These are phyloP conservation scores for Geotrupes spiniger DNA, from an alignment of 2,888 invertebrate genomes.

Conservation along the genomic window DNA sequence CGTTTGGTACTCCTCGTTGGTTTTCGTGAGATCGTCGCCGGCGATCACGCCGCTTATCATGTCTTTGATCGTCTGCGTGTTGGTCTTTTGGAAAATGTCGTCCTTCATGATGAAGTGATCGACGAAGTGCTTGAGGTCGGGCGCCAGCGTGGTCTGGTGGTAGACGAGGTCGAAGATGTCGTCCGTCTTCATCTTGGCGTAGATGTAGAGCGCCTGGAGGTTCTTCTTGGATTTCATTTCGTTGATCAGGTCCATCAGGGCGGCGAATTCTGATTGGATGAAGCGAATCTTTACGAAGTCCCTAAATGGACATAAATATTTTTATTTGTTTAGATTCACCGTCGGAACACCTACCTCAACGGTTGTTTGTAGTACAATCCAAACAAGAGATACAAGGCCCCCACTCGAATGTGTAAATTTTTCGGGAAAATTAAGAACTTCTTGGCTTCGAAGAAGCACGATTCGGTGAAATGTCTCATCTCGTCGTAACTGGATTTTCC, in stretches of 20 bases:
- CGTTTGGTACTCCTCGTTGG: neutral
- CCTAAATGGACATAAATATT: conserved; percentile 24
- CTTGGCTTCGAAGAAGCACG: conserved; percentile 34
- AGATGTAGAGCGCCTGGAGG: conserved; percentile 35
- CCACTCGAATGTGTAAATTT: conserved; percentile 34
- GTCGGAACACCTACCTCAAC: conserved; percentile 36
- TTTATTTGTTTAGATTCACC: neutral
- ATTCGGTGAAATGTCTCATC: conserved; percentile 33
- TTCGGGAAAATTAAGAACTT: conserved; percentile 35
- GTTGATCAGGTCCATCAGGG: conserved; percentile 32
- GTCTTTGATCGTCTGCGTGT: neutral
- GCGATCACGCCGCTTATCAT: neutral
- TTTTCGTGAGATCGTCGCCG: neutral
- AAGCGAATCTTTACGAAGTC: conserved; percentile 38
- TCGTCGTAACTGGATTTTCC: conserved; percentile 31
- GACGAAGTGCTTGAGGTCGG: conserved; percentile 30
- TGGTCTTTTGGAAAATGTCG: neutral
- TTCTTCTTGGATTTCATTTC: conserved; percentile 27
- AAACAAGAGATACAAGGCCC: conserved; percentile 41
- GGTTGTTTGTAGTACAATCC: conserved; percentile 43
- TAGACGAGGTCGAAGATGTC: conserved; percentile 37
- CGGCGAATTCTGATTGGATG: conserved; percentile 33
- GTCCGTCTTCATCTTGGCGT: conserved; percentile 34
- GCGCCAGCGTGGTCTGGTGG: conserved; percentile 28
- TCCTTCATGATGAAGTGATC: neutral